Evolutionary conservation across 2,888 invertebrate species (phyloP).

Genomic region (Cremastinae sp.): DNA sequence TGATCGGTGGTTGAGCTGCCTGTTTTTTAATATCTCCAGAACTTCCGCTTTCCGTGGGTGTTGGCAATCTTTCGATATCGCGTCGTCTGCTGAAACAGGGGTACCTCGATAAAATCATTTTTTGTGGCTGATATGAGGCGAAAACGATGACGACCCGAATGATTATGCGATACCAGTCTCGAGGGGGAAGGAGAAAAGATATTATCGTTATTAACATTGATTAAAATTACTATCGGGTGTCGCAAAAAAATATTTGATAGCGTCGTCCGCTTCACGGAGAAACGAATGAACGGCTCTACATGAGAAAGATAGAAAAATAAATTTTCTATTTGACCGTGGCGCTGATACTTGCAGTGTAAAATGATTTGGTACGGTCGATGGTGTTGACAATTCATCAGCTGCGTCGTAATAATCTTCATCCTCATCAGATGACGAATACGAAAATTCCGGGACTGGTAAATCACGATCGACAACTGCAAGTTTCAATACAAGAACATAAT

Average conservation of each 20-base stretch:
- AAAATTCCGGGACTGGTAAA: slow-evolving; percentile 92
- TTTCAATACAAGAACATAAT: slow-evolving; percentile 6
- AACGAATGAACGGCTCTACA: neutral
- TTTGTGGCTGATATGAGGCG: neutral
- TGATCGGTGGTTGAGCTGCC: slow-evolving; percentile 81
- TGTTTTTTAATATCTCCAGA: slow-evolving; percentile 73
- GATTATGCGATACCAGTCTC: neutral
- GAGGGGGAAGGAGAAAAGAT: neutral
- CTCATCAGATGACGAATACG: slow-evolving; percentile 98
- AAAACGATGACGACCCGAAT: neutral
- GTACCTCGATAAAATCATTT: slow-evolving; percentile 38
- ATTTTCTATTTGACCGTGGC: neutral
- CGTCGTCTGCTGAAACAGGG: slow-evolving; percentile 71
- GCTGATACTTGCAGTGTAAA: slow-evolving; percentile 68
- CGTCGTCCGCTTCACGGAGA: slow-evolving; percentile 1
- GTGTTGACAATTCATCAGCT: slow-evolving; percentile 84
- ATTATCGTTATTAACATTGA: slow-evolving; percentile 31
- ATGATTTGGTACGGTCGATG: slow-evolving; percentile 70
- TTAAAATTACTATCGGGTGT: slow-evolving; percentile 10
- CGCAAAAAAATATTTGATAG: neutral
- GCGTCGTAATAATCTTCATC: slow-evolving; percentile 98
- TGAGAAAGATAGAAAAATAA: neutral
- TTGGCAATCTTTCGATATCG: slow-evolving; percentile 70
- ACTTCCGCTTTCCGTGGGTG: slow-evolving; percentile 62
- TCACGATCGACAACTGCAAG: slow-evolving; percentile 81